Evolutionary conservation across 2,797 vertebrate genomes (phyloP), one percentile per base, ranked within the genome.

Genomic region (Philypnodon macrostomus): DNA sequence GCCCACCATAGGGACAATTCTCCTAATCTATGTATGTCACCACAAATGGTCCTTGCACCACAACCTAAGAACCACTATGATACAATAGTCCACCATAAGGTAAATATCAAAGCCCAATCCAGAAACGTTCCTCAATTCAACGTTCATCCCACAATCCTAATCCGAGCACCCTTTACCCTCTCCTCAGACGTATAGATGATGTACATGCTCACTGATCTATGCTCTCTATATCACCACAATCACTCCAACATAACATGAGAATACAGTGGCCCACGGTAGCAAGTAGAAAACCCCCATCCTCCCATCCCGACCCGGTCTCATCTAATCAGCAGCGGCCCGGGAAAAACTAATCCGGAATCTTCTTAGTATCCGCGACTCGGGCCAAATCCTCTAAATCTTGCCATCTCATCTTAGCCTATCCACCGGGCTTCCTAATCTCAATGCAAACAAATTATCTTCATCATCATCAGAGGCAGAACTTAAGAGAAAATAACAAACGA

Each of bases 361-460:
- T 85, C 86, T 87, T 87, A 87, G 87, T 86, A 88, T 84, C 77
- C 75, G 53, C 82, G 74, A 85, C 81, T 86, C 73, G 45, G n/a
- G 83, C 78, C 78, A 88, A 88, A 89, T 90, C 87, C 89, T 79
- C 80, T 84, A 88, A 88, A 89, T 88, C 87, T 88, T 86, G 84
- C 86, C 84, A 87, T 89, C 86, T 87, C 85, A 85, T 89, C 75
- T 88, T 85, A 81, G 71, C 80, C n/a, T n/a, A n/a, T 86, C 82
- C 77, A 85, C 83, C 65, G 73, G 71, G 68, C 81, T 55, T 86
- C 80, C 81, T 90, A 87, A 89, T 88, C 86, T 86, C 82, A 83
- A 72, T 71, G 82, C 85, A 88, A 85, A 88, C 80, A 86, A 89
- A 88, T 3, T n/a, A n/a, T n/a, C n/a, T n/a, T 86, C 86, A 87